phyloP scores from a whole-genome alignment of 2,888 invertebrate species.

The Eilema depressum region DNA sequence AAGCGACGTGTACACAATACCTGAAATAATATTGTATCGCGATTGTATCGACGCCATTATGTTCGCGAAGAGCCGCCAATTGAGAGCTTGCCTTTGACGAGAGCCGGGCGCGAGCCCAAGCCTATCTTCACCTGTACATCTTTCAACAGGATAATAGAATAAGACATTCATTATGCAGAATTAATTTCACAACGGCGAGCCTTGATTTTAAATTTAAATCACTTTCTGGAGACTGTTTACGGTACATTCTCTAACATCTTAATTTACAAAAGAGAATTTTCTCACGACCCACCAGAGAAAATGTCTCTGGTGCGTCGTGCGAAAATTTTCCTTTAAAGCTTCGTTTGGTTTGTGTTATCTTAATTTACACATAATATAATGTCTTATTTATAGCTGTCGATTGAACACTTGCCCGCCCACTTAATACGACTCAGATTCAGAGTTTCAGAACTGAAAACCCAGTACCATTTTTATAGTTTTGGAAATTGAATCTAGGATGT shows the following conservation, averaged over 20 bases:
- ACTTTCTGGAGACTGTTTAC: background rate
- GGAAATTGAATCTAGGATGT: too few species aligned
- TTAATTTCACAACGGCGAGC: conserved; percentile 13
- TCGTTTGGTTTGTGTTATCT: background rate
- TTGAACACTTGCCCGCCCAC: background rate
- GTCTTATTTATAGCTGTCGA: background rate
- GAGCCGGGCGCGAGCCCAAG: background rate
- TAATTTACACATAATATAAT: too few species aligned
- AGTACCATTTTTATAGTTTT: background rate
- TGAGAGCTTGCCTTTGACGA: conserved; percentile 7
- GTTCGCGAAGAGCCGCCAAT: background rate
- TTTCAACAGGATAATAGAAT: conserved; percentile 15
- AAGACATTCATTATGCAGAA: conserved; percentile 20
- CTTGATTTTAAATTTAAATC: conserved; percentile 17
- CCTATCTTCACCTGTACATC: conserved; percentile 2
- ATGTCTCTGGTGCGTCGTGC: background rate
- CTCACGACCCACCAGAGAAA: too few species aligned
- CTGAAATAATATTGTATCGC: background rate
- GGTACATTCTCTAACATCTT: background rate
- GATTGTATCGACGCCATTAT: background rate
- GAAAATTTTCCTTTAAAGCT: too few species aligned
- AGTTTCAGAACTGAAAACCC: background rate
- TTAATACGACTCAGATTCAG: background rate
- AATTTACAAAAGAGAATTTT: background rate
- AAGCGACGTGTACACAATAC: conserved; percentile 1